Evolutionary conservation across 1,140 invertebrate species (phyloP).

Genomic region (Riptortus pedestris): DNA sequence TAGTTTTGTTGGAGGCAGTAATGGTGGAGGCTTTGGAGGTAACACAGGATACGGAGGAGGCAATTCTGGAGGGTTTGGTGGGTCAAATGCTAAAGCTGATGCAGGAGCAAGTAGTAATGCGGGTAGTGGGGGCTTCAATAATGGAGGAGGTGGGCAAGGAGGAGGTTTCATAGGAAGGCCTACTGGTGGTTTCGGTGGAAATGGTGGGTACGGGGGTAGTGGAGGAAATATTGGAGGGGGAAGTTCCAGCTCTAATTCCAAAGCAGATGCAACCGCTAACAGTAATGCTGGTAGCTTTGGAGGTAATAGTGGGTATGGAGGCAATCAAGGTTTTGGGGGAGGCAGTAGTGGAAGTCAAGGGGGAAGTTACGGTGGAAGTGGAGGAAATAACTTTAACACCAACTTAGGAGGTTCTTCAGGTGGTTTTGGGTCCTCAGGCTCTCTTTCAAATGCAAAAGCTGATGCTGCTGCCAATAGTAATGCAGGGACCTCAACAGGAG

Average conservation of each 20-base stretch:
- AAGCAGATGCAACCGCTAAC: neutral
- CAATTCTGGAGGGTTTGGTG: neutral
- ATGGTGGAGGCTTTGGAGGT: neutral
- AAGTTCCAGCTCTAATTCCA: neutral
- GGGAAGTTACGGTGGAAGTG: constrained; percentile 10
- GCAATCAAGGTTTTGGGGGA: neutral
- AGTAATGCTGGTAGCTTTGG: neutral
- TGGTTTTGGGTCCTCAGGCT: neutral
- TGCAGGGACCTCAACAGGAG: neutral
- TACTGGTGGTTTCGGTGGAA: neutral
- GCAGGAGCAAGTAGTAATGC: neutral
- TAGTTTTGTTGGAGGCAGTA: neutral
- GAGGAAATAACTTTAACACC: too few relatives aligned
- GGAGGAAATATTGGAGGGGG: neutral
- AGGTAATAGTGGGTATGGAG: neutral
- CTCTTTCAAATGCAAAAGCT: neutral
- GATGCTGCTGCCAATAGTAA: neutral
- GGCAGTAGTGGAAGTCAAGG: neutral
- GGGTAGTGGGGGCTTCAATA: neutral
- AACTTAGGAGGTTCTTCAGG: neutral
- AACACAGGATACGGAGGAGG: neutral
- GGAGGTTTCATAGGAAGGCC: neutral
- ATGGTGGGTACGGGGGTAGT: constrained; percentile 3
- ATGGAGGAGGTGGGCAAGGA: neutral
- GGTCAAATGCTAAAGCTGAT: neutral